Percentiles rank a stretch among this genome's conserved stretches.
These are phyloP conservation scores for Popillia japonica DNA, from an alignment of 1,140 invertebrate species.

Conservation along the genomic window DNA sequence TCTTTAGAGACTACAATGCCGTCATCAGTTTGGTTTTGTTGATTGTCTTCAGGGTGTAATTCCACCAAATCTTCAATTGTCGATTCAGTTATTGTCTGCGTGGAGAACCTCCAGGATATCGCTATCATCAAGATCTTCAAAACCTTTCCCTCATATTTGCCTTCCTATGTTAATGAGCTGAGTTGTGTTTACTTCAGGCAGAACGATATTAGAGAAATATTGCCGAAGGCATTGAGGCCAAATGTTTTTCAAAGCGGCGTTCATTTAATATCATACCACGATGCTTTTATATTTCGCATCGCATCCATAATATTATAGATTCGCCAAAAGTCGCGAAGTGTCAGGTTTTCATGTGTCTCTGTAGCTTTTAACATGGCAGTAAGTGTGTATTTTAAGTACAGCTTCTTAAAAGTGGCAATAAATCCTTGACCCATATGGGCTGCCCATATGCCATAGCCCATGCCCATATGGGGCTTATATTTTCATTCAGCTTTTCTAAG, in stretches of 20 bases:
- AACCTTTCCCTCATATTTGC: no score
- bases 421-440: conserved; percentile 61
- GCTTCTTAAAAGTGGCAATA: conserved; percentile 51
- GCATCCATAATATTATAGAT: conserved; percentile 24
- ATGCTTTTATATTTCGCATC: neutral
- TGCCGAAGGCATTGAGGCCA: conserved; percentile 12
- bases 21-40: no score
- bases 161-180: neutral
- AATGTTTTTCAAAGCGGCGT: conserved; percentile 17
- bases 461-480: conserved; percentile 59
- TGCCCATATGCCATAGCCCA: no score
- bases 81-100: no score
- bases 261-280: neutral
- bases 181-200: neutral
- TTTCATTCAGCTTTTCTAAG: neutral
- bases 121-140: no score
- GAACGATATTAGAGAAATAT: neutral
- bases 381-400: conserved; percentile 44
- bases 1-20: no score
- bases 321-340: neutral
- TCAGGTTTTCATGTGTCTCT: neutral
- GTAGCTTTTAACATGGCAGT: conserved; percentile 32
- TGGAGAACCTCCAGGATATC: no score
- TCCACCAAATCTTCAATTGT: no score
- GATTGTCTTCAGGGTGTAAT: no score